phyloP scores from a whole-genome alignment of 2,888 invertebrate genomes.

The Lottia scabra region DNA sequence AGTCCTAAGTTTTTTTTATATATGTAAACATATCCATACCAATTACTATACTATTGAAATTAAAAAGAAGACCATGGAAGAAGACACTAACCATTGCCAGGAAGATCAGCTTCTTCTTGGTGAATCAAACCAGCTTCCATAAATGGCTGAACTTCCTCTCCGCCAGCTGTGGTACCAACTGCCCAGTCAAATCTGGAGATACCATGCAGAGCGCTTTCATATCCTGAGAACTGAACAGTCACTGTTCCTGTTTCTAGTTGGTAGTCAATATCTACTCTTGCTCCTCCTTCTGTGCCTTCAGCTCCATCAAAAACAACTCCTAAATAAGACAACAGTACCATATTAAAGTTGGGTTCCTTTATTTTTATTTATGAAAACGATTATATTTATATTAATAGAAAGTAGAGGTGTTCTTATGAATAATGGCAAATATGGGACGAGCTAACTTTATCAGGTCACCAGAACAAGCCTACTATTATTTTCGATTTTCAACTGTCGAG shows the following conservation, averaged over 20 bases:
- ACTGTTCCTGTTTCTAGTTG: constrained; percentile 37
- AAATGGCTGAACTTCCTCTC: constrained; percentile 43
- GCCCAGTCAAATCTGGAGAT: constrained; percentile 46
- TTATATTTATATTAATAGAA: too few species aligned
- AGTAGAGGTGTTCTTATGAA: too few species aligned
- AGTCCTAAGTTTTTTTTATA: too few species aligned
- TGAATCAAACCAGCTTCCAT: constrained; percentile 35
- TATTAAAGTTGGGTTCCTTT: too few species aligned
- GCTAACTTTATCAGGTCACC: too few species aligned
- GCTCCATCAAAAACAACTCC: constrained; percentile 39
- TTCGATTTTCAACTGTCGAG: too few species aligned
- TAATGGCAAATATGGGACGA: too few species aligned
- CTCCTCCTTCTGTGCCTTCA: constrained; percentile 19
- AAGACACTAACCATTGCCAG: constrained; percentile 30
- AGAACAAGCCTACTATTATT: too few species aligned
- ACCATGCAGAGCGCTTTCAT: constrained; percentile 43
- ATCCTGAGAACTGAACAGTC: constrained; percentile 44
- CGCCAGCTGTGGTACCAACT: constrained; percentile 42
- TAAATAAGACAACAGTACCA: background rate
- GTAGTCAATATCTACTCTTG: constrained; percentile 39
- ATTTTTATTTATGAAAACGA: too few species aligned
- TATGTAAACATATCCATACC: too few species aligned
- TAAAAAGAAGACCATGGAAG: background rate
- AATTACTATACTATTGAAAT: too few species aligned
- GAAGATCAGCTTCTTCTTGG: constrained; percentile 26